Conservation (phyloP, 1,140 invertebrate genomes). For the Oreohelix idahoensis region DNA sequence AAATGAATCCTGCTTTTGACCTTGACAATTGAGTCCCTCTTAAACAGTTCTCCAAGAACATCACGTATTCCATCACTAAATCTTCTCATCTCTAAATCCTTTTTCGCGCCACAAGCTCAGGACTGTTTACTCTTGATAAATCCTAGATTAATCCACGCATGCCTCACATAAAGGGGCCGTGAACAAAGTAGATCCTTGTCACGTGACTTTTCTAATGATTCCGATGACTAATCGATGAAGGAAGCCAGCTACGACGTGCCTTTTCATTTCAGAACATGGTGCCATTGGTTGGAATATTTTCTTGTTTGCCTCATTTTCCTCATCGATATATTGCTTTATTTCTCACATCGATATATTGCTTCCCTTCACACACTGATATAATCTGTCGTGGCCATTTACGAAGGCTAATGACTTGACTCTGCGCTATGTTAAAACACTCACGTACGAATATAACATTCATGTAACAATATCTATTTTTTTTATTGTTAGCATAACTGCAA, state of each 20-base stretch:
- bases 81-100: constrained; percentile 11
- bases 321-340: neutral
- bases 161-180: neutral
- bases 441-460: too few species aligned
- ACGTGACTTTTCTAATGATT: constrained; percentile 27
- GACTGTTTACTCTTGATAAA: constrained; percentile 23
- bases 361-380: neutral
- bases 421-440: too few species aligned
- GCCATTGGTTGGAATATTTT: neutral
- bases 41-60: neutral
- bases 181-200: constrained; percentile 29
- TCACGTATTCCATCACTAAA: constrained; percentile 13
- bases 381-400: neutral
- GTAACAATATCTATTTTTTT: too few species aligned
- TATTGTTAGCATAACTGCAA: too few species aligned
- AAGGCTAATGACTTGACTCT: too few species aligned
- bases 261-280: constrained; percentile 1
- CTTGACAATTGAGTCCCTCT: neutral
- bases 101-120: constrained; percentile 15
- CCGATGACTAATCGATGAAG: constrained; percentile 10
- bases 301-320: neutral
- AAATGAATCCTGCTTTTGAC: neutral
- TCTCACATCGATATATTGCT: neutral
- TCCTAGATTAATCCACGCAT: constrained; percentile 30
- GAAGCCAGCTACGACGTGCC: neutral